Evolutionary conservation across 2,113 vertebrate genomes (phyloP).

Genomic region (Gallinago jamesoni): DNA sequence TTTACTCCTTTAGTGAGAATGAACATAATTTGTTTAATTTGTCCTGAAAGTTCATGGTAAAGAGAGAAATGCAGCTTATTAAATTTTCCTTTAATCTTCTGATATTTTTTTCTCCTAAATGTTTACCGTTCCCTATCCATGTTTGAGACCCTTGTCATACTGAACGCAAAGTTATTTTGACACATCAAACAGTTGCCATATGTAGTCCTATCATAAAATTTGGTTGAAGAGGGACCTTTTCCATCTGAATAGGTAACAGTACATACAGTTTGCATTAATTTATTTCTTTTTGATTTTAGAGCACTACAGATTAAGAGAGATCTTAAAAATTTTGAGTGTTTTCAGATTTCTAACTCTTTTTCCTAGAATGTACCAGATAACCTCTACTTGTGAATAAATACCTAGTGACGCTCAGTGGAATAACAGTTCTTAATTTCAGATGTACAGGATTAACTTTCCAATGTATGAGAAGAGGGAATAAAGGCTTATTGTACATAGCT

Average conservation of each 20-base stretch:
- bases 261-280: not conserved
- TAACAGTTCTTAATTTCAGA: not conserved
- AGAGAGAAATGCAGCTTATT: not conserved
- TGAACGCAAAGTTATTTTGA: not conserved
- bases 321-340: not conserved
- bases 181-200: not conserved
- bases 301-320: not conserved
- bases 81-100: not conserved
- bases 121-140: not conserved
- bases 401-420: not conserved
- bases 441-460: not conserved
- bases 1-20: not conserved
- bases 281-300: not conserved
- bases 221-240: not conserved
- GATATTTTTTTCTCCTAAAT: not conserved
- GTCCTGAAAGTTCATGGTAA: not conserved
- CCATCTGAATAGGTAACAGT: not conserved
- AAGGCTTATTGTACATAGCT: not conserved
- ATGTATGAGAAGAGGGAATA: not conserved
- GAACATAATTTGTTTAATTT: not conserved
- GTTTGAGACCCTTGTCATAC: not conserved
- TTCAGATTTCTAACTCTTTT: not conserved
- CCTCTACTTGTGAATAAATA: not conserved
- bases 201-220: not conserved
- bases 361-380: not conserved